Percentiles rank a stretch among this genome's conserved stretches.
Evolutionary conservation across 2,797 vertebrate species (phyloP).

Genomic region (Chiropotes sagulatus): DNA sequence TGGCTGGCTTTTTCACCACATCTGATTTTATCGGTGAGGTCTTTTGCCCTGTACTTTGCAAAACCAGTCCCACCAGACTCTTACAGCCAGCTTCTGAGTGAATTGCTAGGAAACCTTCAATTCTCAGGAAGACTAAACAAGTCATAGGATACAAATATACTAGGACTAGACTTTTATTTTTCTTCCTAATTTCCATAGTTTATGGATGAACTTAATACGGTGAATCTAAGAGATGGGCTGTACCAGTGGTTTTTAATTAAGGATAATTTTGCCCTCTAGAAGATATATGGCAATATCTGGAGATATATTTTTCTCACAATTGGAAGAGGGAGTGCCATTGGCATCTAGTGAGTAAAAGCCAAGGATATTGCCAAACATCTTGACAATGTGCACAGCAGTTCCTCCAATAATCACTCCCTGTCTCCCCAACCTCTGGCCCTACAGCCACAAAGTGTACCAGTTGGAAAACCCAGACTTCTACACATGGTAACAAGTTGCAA

Average conservation of each 20-base stretch:
- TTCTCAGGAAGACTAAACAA: background rate
- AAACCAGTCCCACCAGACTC: background rate
- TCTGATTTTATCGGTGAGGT: background rate
- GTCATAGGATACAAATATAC: background rate
- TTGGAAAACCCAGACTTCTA: background rate
- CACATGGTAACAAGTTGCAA: background rate
- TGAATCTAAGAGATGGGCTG: background rate
- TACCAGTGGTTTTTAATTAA: background rate
- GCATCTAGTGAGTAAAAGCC: background rate
- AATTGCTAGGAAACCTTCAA: background rate
- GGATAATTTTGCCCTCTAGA: background rate
- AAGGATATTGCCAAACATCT: background rate
- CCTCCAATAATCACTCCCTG: background rate
- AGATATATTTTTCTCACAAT: background rate
- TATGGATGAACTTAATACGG: background rate
- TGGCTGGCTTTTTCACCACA: background rate
- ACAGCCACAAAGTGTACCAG: background rate
- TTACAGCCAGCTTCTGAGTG: background rate
- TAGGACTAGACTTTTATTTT: background rate
- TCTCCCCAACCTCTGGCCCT: background rate
- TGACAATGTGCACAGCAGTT: background rate
- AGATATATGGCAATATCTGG: background rate
- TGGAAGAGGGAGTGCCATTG: accelerated
- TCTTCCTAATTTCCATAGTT: background rate
- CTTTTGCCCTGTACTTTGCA: background rate